Base-by-base conservation (phyloP, 1,140 invertebrate genomes). In the Micrasema longulum region DNA sequence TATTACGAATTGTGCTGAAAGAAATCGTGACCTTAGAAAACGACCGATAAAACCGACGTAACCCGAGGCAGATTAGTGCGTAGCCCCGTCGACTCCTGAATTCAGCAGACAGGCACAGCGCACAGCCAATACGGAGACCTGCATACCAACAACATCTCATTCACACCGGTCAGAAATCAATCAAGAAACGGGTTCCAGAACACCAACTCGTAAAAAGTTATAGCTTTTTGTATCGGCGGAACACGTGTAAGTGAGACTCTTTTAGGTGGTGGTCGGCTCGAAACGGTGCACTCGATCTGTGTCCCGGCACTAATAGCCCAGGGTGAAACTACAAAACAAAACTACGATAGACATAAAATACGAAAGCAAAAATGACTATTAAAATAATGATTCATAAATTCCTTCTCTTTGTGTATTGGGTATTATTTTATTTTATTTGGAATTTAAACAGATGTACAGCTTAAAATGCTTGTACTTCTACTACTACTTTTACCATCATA, bases 111-210 rank as follows among this genome's bases (percentile, higher is more conserved):
- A 31, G 50, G 55, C n/a, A n/a, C n/a, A n/a, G n/a, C n/a, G n/a
- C n/a, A n/a, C n/a, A n/a, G n/a, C 55, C 55, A 38, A 60, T 60
- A 38, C 55, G 55, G 55, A 60, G 55, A 60, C 55, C 55, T 60
- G 55, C 55, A 60, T 60, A 60, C 55, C 55, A 38, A 60, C 55
- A 38, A 60, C 55, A 60, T 60, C 55, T 60, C 55, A 60, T 60
- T 60, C 55, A 60, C 55, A 60, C 55, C 55, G 55, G 55, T 31
- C 55, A 60, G 55, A 38, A 41, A 60, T 60, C 55, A 60, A 60
- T 60, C 55, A 60, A 60, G 55, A 60, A 60, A 60, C 55, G 35
- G 55, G 55, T 60, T 60, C n/a, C 55, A 20, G 55, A 16, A 20
- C 35, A 11, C 55, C 55, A 60, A 26, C 55, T 38, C 36, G 14